These are phyloP conservation scores for Odontocolon sp. DNA, from an alignment of 2,888 invertebrate species.

Conservation along the genomic window DNA sequence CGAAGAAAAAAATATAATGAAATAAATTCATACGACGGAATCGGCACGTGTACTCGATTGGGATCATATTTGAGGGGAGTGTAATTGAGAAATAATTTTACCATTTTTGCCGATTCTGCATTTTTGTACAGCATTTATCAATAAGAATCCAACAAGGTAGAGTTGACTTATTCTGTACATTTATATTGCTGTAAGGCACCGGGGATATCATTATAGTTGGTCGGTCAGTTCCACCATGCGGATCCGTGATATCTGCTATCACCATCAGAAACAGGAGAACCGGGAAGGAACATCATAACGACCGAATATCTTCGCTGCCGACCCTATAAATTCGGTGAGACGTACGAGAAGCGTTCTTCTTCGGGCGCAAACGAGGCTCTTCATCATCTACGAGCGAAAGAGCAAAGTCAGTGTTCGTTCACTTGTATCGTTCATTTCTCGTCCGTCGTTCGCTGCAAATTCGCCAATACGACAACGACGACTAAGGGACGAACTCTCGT, in stretches of 20 bases:
- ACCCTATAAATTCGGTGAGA: slow-evolving; percentile 54
- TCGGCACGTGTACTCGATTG: neutral
- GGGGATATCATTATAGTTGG: no score
- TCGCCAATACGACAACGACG: slow-evolving; percentile 26
- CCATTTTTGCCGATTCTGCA: neutral
- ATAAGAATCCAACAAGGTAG: no score
- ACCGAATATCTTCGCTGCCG: slow-evolving; percentile 39
- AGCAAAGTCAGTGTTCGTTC: slow-evolving; percentile 18
- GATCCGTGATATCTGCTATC: no score
- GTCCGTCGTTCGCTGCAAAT: slow-evolving; percentile 41
- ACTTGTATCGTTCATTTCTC: slow-evolving; percentile 48
- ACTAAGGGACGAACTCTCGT: slow-evolving; percentile 21
- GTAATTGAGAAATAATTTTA: neutral
- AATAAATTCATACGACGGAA: neutral
- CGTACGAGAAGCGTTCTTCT: slow-evolving; percentile 50
- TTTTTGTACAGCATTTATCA: no score
- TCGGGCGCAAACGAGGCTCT: slow-evolving; percentile 51
- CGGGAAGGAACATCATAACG: slow-evolving; percentile 31
- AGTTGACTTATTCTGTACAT: no score
- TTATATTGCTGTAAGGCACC: no score
- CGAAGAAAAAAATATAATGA: neutral
- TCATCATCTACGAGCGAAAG: slow-evolving; percentile 39
- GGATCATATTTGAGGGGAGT: slow-evolving; percentile 14
- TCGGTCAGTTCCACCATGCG: no score
- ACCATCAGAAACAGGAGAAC: neutral